phyloP scores from a whole-genome alignment of 2,113 vertebrate species.

The Hiodon alosoides region DNA sequence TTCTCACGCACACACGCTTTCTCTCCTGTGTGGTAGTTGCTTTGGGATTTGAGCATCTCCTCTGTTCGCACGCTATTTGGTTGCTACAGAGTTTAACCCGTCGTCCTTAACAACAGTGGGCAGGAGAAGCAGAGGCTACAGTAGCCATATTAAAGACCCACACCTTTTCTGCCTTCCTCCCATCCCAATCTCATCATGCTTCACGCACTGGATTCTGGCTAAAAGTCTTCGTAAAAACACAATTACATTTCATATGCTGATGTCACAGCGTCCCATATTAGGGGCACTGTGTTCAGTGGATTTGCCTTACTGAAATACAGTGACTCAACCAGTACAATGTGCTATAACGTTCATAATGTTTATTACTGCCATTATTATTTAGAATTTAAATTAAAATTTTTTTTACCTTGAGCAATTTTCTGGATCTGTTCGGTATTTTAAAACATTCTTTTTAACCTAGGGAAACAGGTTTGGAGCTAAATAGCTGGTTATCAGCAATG shows the following conservation, averaged over 20 bases:
- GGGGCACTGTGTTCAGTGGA: too few species aligned
- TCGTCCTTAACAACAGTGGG: constrained; percentile 32
- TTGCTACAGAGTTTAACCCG: constrained; percentile 25
- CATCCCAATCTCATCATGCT: background rate
- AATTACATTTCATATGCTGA: background rate
- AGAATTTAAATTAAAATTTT: background rate
- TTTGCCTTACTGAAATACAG: too few species aligned
- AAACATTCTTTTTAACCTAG: background rate
- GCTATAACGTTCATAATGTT: background rate
- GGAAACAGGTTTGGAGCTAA: too few species aligned
- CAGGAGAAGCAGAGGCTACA: constrained; percentile 18
- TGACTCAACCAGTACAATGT: too few species aligned
- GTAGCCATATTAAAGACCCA: constrained; percentile 36
- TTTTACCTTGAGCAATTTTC: too few species aligned
- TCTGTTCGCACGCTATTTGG: constrained; percentile 32
- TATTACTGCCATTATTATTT: too few species aligned
- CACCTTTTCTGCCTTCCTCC: background rate
- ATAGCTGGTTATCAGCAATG: too few species aligned
- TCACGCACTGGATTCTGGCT: background rate
- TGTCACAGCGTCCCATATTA: background rate
- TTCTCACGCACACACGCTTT: background rate
- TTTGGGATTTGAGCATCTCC: constrained; percentile 24
- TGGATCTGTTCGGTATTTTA: background rate
- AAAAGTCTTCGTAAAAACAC: background rate
- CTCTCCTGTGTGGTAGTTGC: constrained; percentile 23